Conservation (phyloP, 2,888 invertebrate species). For the Balanococcus diminutus region DNA sequence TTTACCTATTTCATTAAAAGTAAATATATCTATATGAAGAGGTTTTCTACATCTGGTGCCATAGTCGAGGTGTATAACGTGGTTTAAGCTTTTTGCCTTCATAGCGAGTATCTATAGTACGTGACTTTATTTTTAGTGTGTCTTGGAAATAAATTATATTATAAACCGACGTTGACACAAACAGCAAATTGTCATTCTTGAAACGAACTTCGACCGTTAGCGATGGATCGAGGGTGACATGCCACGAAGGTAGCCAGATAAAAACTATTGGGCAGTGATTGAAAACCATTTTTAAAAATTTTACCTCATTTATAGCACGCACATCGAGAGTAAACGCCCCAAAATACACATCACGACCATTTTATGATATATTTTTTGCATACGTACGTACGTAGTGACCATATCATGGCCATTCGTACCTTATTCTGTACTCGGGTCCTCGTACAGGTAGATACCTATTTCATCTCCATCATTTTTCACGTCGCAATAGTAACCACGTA, state of each 20-base stretch:
- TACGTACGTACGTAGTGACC: no score
- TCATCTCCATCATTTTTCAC: background rate
- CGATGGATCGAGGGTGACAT: background rate
- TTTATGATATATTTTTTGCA: background rate
- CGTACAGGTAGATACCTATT: no score
- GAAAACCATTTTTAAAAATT: slow-evolving; percentile 33
- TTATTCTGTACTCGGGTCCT: background rate
- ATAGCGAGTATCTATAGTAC: slow-evolving; percentile 21
- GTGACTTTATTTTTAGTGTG: slow-evolving; percentile 42
- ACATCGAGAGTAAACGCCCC: background rate
- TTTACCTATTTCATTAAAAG: slow-evolving; percentile 33
- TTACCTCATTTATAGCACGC: background rate
- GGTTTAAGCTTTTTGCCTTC: slow-evolving; percentile 27
- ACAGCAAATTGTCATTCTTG: slow-evolving; percentile 40
- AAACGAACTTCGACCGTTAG: slow-evolving; percentile 35
- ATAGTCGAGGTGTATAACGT: slow-evolving; percentile 16
- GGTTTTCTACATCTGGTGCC: slow-evolving; percentile 14
- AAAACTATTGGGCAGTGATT: slow-evolving; percentile 11
- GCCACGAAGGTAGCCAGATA: slow-evolving; percentile 23
- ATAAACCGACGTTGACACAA: slow-evolving; percentile 38
- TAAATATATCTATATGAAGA: background rate
- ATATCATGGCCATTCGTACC: no score
- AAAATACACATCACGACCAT: background rate
- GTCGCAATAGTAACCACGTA: background rate
- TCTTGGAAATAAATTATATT: slow-evolving; percentile 34